Percentiles rank a stretch among this genome's conserved stretches.
Evolutionary conservation across 2,888 invertebrate genomes (phyloP).

Genomic region (Acleris holmiana): DNA sequence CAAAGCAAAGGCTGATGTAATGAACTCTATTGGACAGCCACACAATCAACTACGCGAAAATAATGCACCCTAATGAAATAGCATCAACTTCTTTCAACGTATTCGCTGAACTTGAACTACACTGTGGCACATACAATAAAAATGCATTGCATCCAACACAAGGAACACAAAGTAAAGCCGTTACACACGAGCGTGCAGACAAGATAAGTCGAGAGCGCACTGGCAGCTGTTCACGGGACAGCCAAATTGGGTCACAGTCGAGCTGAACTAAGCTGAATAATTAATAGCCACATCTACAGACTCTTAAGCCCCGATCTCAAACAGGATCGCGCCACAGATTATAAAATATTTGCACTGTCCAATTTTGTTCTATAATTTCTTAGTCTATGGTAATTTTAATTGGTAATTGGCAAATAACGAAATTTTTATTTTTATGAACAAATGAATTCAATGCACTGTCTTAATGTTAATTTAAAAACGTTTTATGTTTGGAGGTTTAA

Average conservation of each 20-base stretch:
- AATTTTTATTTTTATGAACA: too few species aligned
- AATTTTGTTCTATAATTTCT: conserved; percentile 1
- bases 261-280: conserved; percentile 68
- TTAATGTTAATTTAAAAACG: too few species aligned
- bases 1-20: too few species aligned
- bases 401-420: too few species aligned
- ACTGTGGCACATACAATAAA: background rate
- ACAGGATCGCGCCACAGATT: conserved; percentile 47
- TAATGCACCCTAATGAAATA: background rate
- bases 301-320: conserved; percentile 55
- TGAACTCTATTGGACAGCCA: too few species aligned
- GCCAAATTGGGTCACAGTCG: conserved; percentile 66
- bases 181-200: conserved; percentile 13
- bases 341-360: conserved; percentile 35
- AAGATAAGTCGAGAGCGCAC: conserved; percentile 30
- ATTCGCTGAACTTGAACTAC: background rate
- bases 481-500: too few species aligned
- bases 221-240: conserved; percentile 47
- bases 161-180: conserved; percentile 14
- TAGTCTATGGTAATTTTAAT: background rate
- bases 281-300: conserved; percentile 63
- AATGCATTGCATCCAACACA: conserved; percentile 26
- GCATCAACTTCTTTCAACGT: background rate
- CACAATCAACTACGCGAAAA: background rate
- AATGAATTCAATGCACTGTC: too few species aligned